Percentiles rank a stretch among this genome's conserved stretches.
Conservation (phyloP, 1,140 invertebrate species). For the Leptoteleia sp. region DNA sequence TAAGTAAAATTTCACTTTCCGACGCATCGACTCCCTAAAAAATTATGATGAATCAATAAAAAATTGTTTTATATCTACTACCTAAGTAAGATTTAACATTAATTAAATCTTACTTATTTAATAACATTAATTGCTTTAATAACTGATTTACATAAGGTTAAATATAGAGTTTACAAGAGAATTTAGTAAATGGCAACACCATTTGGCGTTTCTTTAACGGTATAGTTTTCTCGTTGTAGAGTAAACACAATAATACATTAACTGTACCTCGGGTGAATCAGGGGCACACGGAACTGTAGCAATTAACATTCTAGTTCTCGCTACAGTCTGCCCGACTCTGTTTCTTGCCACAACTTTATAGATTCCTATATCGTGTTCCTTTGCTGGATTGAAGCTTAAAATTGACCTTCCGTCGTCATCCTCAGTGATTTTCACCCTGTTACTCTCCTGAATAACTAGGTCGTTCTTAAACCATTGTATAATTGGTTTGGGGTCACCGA, state of each 20-base stretch:
- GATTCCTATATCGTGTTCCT: constrained; percentile 92
- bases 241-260: no score
- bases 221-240: no score
- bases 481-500: constrained; percentile 93
- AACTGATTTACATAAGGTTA: no score
- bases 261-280: constrained; percentile 91
- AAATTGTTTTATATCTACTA: neutral
- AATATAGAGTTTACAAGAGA: no score
- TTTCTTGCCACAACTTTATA: constrained; percentile 98
- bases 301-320: constrained; percentile 87
- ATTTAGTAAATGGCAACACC: no score
- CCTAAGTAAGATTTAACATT: neutral
- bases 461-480: constrained; percentile 99
- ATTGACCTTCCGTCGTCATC: constrained; percentile 90
- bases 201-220: no score
- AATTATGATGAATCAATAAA: neutral
- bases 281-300: constrained; percentile 90
- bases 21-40: constrained; percentile 84
- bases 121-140: no score
- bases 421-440: constrained; percentile 88
- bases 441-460: constrained; percentile 89
- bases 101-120: no score
- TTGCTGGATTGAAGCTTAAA: constrained; percentile 87
- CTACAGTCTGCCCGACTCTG: constrained; percentile 88
- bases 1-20: constrained; percentile 92